These are phyloP conservation scores for Caerostris extrusa DNA, from an alignment of 1,140 invertebrate species.

Conservation along the genomic window DNA sequence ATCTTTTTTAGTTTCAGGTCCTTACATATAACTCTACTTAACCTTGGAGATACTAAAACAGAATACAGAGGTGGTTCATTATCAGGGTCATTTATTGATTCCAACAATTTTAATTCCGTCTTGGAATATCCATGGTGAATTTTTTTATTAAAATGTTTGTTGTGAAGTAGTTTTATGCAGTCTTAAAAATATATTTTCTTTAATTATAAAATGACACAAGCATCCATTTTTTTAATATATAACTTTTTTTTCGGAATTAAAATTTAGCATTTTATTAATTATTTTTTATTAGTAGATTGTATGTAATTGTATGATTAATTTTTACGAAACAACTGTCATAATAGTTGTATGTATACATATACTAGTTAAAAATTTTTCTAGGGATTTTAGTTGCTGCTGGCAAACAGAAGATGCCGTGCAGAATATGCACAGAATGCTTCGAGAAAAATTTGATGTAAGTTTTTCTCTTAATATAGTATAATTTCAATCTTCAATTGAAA, in stretches of 20 bases:
- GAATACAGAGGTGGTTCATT: conserved; percentile 51
- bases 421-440: conserved; percentile 50
- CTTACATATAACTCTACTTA: conserved; percentile 6
- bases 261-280: too few relatives aligned
- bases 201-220: not conserved
- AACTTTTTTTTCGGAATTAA: not conserved
- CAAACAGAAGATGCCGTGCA: conserved; percentile 62
- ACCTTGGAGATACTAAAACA: conserved; percentile 62
- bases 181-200: not conserved
- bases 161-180: not conserved
- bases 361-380: not conserved
- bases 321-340: too few relatives aligned
- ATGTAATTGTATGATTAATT: too few relatives aligned
- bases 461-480: not conserved
- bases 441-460: conserved; percentile 67
- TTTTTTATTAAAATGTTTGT: not conserved
- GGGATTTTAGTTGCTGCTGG: conserved; percentile 61
- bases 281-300: too few relatives aligned
- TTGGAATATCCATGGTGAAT: conserved; percentile 53
- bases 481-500: not conserved
- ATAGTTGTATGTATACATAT: too few relatives aligned
- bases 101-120: conserved; percentile 48
- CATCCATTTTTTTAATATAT: not conserved
- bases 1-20: conserved; percentile 32
- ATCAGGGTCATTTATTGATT: conserved; percentile 56